Base-by-base conservation (phyloP, 2,888 invertebrate species). In the Phrixothrix hirtus region DNA sequence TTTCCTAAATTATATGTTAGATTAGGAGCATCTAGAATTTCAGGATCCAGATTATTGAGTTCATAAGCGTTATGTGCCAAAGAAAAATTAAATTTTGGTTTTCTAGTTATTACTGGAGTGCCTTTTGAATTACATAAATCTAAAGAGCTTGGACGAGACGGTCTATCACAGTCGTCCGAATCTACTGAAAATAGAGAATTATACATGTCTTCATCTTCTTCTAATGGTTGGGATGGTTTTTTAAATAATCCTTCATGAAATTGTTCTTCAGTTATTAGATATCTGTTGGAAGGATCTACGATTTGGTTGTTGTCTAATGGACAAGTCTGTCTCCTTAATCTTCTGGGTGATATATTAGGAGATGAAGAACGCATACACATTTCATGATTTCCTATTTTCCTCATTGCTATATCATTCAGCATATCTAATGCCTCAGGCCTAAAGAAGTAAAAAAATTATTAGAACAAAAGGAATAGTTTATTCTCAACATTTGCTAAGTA, bases 391-490 rank as follows among this genome's bases (percentile, higher is more conserved):
- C 83, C 83, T 58, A 88, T 79, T 60, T 89, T 86, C 30, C 88
- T 81, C 26, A 87, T 86, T 1, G 90, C 89, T 64, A 91, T 78
- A 74, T 91, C 91, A 70, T 87, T 88, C 38, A 92, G 77, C 87
- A 91, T 88, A 63, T 91, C 89, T 50, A 89, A 84, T 46, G 92
- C 92, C 79, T 92, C 91, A 77, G 89, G 85, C 71, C 89, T 87
- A 70, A 10, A 71, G 70, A n/a, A 21, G 7, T 29, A 39, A 26
- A n/a, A n/a, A n/a, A n/a, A n/a, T n/a, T n/a, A n/a, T n/a, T n/a
- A n/a, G n/a, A n/a, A n/a, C n/a, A n/a, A n/a, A n/a, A n/a, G n/a
- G n/a, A n/a, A n/a, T n/a, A n/a, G n/a, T n/a, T n/a, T n/a, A n/a
- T n/a, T n/a, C n/a, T n/a, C n/a, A n/a, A n/a, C n/a, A n/a, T n/a